These are phyloP conservation scores for Caenorhabditis tropicalis DNA, from an alignment of 1,140 invertebrate genomes.

Conservation along the genomic window DNA sequence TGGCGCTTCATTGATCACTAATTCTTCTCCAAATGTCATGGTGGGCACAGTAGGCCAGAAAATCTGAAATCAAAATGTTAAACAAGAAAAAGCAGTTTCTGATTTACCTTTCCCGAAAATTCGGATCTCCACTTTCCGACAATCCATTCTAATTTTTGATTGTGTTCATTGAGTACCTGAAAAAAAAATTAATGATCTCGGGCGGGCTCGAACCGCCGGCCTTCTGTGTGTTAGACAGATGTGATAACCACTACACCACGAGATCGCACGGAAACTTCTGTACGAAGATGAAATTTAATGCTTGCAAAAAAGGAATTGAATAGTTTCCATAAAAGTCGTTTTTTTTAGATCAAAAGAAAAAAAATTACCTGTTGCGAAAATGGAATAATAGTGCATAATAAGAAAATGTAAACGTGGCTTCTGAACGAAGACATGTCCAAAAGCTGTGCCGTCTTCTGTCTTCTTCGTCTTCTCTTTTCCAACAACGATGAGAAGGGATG, in stretches of 20 bases:
- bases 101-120: conserved; percentile 65
- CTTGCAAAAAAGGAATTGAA: not conserved
- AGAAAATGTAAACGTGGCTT: conserved; percentile 18
- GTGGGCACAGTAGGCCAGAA: conserved; percentile 72
- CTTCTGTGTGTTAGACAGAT: conserved; percentile 61
- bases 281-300: not conserved
- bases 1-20: conserved; percentile 68
- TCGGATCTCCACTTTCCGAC: conserved; percentile 71
- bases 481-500: conserved; percentile 25
- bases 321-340: not conserved
- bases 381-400: not conserved
- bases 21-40: conserved; percentile 72
- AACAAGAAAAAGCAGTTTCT: not conserved
- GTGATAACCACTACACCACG: conserved; percentile 60
- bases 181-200: not conserved
- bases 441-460: conserved; percentile 4
- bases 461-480: conserved; percentile 9
- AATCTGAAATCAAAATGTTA: conserved; percentile 48
- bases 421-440: conserved; percentile 26
- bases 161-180: conserved; percentile 56
- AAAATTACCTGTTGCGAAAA: conserved; percentile 2
- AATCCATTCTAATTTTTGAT: conserved; percentile 61
- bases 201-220: conserved; percentile 51
- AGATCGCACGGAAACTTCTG: conserved; percentile 2
- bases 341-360: not conserved